Evolutionary conservation across 2,797 vertebrate species (phyloP).

Genomic region (Nannoperca australis): DNA sequence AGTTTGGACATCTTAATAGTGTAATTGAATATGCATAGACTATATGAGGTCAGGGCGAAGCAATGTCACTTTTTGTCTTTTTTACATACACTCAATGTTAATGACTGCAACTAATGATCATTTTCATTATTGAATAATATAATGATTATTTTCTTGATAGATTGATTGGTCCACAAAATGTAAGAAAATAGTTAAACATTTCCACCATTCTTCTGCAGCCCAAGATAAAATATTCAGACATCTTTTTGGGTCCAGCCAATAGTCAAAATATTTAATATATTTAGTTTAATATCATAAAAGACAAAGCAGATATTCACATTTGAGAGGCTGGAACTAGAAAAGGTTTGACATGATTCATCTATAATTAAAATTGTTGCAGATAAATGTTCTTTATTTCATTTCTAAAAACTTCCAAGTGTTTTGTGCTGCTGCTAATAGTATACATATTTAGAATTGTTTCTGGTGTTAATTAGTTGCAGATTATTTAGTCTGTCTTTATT

Average conservation of each 20-base stretch:
- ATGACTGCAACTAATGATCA: neutral
- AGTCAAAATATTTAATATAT: neutral
- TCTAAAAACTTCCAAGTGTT: neutral
- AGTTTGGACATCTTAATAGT: conserved; percentile 4
- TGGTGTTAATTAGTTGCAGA: neutral
- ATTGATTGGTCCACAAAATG: neutral
- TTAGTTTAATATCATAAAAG: neutral
- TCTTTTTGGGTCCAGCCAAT: neutral
- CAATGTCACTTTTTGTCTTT: neutral
- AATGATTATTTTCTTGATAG: neutral
- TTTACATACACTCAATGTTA: neutral
- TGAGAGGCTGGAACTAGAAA: neutral
- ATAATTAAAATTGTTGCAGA: neutral
- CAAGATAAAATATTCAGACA: neutral
- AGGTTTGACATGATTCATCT: neutral
- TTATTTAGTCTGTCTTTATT: too few relatives aligned
- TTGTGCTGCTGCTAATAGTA: neutral
- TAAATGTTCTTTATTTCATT: neutral
- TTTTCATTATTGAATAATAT: neutral
- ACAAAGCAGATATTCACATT: neutral
- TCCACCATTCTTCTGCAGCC: neutral
- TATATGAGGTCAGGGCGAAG: neutral
- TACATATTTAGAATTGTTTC: neutral
- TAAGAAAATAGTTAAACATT: neutral
- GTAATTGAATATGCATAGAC: neutral